Evolutionary conservation across 2,888 invertebrate genomes (phyloP).

Genomic region (Callyntrura sp.): DNA sequence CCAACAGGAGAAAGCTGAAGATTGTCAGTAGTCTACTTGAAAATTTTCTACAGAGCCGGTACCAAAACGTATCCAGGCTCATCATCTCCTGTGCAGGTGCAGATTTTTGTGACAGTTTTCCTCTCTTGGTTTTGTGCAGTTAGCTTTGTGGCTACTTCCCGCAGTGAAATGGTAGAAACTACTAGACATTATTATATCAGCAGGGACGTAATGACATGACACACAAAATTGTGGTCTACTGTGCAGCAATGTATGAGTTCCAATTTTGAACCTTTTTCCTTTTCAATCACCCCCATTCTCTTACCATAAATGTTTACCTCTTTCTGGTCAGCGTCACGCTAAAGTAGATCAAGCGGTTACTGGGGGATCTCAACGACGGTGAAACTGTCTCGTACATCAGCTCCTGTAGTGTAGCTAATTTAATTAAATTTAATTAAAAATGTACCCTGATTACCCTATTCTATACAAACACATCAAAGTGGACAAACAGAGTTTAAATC

Average conservation of each 20-base stretch:
- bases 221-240: background rate
- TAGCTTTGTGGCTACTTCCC: constrained; percentile 34
- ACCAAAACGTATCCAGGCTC: background rate
- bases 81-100: constrained; percentile 39
- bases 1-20: background rate
- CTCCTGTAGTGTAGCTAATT: no score
- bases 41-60: constrained; percentile 5
- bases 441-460: no score
- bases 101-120: constrained; percentile 44
- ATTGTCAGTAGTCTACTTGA: constrained; percentile 29
- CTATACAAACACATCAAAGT: background rate
- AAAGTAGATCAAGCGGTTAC: no score
- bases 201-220: constrained; percentile 33
- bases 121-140: background rate
- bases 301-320: background rate
- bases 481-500: background rate
- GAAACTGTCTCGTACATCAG: background rate
- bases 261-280: background rate
- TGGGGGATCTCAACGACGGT: background rate
- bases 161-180: constrained; percentile 25
- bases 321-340: no score
- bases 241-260: background rate
- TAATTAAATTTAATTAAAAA: no score
- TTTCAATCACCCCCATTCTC: background rate
- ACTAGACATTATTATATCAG: constrained; percentile 24